phyloP scores from a whole-genome alignment of 2,797 vertebrate species.

The Meriones psammophilus region DNA sequence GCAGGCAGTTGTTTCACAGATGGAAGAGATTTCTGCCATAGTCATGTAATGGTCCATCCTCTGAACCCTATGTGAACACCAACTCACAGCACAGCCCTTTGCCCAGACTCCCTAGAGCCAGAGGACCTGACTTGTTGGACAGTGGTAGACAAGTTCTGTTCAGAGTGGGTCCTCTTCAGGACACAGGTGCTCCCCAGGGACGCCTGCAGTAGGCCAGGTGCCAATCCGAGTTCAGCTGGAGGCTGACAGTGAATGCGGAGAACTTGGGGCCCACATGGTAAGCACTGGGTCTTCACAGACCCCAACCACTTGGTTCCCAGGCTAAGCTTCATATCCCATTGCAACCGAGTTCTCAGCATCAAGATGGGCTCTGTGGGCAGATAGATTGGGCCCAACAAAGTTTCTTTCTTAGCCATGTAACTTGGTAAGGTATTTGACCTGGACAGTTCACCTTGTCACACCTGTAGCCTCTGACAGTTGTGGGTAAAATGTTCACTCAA shows the following conservation, averaged over 20 bases:
- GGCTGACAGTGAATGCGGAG: neutral
- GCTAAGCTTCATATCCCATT: neutral
- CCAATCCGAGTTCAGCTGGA: neutral
- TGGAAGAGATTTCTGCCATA: conserved; percentile 83
- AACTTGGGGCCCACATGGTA: neutral
- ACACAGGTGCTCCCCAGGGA: neutral
- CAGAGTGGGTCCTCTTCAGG: neutral
- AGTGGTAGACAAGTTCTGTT: neutral
- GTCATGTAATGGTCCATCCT: conserved; percentile 83
- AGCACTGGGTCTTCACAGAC: neutral
- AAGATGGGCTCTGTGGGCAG: neutral
- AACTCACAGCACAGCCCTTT: neutral
- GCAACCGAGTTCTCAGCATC: neutral
- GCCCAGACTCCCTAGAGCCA: neutral
- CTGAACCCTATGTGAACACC: neutral
- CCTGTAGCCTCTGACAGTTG: neutral
- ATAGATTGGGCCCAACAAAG: neutral
- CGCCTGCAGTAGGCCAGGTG: neutral
- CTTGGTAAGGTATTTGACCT: neutral
- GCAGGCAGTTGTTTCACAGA: conserved; percentile 81
- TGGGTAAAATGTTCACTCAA: neutral
- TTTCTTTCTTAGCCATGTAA: neutral
- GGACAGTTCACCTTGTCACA: neutral
- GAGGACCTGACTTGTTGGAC: neutral
- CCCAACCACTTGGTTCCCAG: neutral